Percentiles rank a stretch among this genome's conserved stretches.
These are phyloP conservation scores for Galagoides demidoff DNA, from an alignment of 2,797 vertebrate genomes.

Conservation along the genomic window DNA sequence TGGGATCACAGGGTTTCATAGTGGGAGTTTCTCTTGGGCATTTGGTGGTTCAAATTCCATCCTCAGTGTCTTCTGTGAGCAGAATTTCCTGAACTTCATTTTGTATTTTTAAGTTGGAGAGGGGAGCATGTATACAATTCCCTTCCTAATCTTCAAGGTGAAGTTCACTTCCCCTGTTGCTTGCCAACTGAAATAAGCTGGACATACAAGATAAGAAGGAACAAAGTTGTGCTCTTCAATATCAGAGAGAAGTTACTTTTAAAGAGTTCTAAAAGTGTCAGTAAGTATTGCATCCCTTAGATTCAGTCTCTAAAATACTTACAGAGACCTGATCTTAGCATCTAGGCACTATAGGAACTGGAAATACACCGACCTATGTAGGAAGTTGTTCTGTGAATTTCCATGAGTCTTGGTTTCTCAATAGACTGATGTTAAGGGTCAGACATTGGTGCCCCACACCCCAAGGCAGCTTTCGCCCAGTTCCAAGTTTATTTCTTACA, in stretches of 20 bases:
- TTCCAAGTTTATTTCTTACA: slow-evolving; percentile 87
- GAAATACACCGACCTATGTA: background rate
- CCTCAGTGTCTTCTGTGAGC: background rate
- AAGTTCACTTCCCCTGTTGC: slow-evolving; percentile 32
- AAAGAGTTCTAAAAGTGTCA: background rate
- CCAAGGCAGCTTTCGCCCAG: slow-evolving; percentile 86
- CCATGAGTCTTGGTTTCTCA: slow-evolving; percentile 85
- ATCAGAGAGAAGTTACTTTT: slow-evolving; percentile 15
- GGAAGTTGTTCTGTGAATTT: background rate
- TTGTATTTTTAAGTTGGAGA: background rate
- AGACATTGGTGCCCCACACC: slow-evolving; percentile 87
- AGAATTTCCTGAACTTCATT: background rate
- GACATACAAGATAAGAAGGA: background rate
- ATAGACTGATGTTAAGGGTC: slow-evolving; percentile 83
- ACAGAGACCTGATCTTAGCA: background rate
- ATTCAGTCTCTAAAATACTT: background rate
- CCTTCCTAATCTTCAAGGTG: slow-evolving; percentile 54
- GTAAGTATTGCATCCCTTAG: background rate
- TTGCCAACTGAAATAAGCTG: slow-evolving; percentile 46
- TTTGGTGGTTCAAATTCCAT: slow-evolving; percentile 33
- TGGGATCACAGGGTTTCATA: slow-evolving; percentile 66
- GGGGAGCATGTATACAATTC: background rate
- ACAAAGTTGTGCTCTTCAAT: background rate
- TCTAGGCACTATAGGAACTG: background rate
- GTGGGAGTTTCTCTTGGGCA: background rate